Evolutionary conservation across 1,140 invertebrate genomes (phyloP).

Genomic region (Cyrtorhinus lividipennis): DNA sequence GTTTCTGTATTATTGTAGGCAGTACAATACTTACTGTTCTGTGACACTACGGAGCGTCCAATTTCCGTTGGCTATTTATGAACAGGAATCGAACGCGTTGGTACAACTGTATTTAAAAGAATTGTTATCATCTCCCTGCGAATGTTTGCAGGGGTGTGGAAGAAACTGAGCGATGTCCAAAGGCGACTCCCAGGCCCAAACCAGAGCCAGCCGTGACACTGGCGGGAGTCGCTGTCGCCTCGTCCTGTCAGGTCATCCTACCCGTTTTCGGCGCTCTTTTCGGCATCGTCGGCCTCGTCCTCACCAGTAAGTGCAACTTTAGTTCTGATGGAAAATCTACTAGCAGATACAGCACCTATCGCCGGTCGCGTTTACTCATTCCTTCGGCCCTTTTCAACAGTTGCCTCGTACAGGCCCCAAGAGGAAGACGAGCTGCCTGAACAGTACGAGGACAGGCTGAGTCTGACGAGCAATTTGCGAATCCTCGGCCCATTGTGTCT

Average conservation of each 20-base stretch:
- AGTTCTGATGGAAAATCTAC: background rate
- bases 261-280: constrained; percentile 60
- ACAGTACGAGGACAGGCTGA: constrained; percentile 49
- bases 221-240: constrained; percentile 54
- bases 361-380: background rate
- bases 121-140: too few relatives aligned
- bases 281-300: constrained; percentile 51
- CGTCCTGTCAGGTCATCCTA: constrained; percentile 56
- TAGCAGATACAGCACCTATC: background rate
- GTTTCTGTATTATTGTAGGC: too few relatives aligned
- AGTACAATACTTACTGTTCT: too few relatives aligned
- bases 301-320: constrained; percentile 42
- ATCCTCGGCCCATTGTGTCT: constrained; percentile 55
- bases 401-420: constrained; percentile 55
- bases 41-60: too few relatives aligned
- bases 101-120: too few relatives aligned
- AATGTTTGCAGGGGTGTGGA: constrained; percentile 11
- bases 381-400: constrained; percentile 31
- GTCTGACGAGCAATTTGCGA: constrained; percentile 54
- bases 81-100: too few relatives aligned
- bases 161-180: constrained; percentile 32
- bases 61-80: too few relatives aligned
- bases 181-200: constrained; percentile 41
- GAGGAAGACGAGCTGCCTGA: constrained; percentile 51
- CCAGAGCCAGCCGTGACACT: constrained; percentile 56